phyloP scores from a whole-genome alignment of 2,113 vertebrate species.

The Actinemys pallida region DNA sequence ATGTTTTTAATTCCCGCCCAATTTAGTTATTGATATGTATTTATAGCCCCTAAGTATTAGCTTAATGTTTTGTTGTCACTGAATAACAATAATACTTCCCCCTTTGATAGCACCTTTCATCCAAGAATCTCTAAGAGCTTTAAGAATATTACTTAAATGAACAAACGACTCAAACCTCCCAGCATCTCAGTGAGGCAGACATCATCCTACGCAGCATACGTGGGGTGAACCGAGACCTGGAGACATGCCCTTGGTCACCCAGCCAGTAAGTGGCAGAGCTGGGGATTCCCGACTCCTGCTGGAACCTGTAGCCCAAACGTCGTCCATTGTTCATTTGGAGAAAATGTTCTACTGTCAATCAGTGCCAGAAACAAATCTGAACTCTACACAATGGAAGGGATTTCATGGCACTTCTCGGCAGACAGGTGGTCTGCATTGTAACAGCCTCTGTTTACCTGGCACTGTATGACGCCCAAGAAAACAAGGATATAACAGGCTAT shows the following conservation, averaged over 20 bases:
- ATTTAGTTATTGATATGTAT: not conserved
- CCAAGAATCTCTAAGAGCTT: not conserved
- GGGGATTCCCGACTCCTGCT: rapidly evolving
- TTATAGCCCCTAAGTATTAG: not conserved
- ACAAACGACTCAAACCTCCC: not conserved
- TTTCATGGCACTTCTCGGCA: not conserved
- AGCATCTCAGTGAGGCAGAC: not conserved
- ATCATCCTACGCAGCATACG: not conserved
- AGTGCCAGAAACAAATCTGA: not conserved
- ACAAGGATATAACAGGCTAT: not conserved
- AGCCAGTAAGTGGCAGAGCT: rapidly evolving
- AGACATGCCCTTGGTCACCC: not conserved
- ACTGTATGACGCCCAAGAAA: rapidly evolving
- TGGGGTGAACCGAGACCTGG: not conserved
- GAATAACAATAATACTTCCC: not conserved
- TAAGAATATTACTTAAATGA: not conserved
- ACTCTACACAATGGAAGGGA: not conserved
- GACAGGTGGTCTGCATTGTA: no score
- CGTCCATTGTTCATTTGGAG: not conserved
- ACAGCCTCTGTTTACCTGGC: not conserved
- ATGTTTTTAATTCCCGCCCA: not conserved
- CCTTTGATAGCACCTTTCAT: not conserved
- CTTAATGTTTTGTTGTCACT: not conserved
- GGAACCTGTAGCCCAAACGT: not conserved
- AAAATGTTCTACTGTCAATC: not conserved